phyloP scores from a whole-genome alignment of 2,113 vertebrate species.

The Fregetta grallaria region DNA sequence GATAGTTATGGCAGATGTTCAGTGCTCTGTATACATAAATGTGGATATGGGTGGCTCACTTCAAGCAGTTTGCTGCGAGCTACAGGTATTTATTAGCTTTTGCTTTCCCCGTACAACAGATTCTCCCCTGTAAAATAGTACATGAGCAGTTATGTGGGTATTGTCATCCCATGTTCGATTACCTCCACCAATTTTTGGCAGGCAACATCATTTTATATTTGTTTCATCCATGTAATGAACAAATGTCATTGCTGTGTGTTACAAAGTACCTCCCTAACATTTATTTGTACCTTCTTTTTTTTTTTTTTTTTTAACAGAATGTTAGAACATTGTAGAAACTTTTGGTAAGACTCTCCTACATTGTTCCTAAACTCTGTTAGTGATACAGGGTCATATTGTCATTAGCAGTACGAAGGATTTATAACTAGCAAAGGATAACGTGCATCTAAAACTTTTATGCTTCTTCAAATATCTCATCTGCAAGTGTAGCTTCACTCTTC shows the following conservation, averaged over 20 bases:
- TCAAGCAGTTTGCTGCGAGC: not conserved
- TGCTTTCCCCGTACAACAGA: not conserved
- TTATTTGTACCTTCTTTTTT: not conserved
- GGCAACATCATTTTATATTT: not conserved
- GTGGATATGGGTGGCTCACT: not conserved
- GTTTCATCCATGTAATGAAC: not conserved
- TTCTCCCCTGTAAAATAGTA: not conserved
- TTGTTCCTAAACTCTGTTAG: not conserved
- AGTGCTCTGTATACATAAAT: not conserved
- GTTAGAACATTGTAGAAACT: not conserved
- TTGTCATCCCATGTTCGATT: not conserved
- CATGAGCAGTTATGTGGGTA: not conserved
- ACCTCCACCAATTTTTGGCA: not conserved
- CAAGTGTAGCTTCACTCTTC: not conserved
- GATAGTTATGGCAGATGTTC: not conserved
- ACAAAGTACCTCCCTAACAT: not conserved
- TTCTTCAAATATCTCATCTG: not conserved
- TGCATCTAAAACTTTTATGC: not conserved
- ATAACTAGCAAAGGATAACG: not conserved
- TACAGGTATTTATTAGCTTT: not conserved
- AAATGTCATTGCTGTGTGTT: not conserved
- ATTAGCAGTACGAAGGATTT: not conserved
- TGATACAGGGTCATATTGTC: not conserved
- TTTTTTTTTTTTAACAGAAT: not conserved
- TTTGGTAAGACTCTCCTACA: not conserved